Conservation (phyloP, 2,113 vertebrate species). For the Acanthochromis polyacanthus region DNA sequence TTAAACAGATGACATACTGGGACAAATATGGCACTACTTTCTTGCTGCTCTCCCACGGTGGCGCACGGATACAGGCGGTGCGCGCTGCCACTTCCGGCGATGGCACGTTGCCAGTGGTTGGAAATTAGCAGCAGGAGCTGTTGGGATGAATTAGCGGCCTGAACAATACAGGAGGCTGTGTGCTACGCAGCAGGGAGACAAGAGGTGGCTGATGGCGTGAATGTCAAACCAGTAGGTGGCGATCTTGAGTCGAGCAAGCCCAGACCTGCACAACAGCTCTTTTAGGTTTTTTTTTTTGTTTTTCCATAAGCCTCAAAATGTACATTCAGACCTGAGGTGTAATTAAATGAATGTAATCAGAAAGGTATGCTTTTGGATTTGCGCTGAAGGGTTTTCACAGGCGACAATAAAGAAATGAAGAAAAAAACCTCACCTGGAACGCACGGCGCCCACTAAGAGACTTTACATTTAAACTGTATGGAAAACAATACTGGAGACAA, state of each 20-base stretch:
- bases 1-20: constrained; percentile 81
- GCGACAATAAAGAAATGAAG: neutral
- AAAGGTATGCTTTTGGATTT: constrained; percentile 24
- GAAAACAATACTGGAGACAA: constrained; percentile 41
- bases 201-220: constrained; percentile 1
- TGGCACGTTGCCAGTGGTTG: constrained; percentile 70
- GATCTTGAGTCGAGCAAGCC: constrained; percentile 63
- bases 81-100: constrained; percentile 65
- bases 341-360: constrained; percentile 6
- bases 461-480: constrained; percentile 28
- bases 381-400: constrained; percentile 21
- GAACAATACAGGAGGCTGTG: constrained; percentile 73
- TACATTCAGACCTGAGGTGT: constrained; percentile 16
- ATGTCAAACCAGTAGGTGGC: constrained; percentile 73
- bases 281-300: constrained; percentile 7
- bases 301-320: constrained; percentile 21
- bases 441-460: constrained; percentile 4
- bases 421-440: constrained; percentile 10
- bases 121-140: constrained; percentile 77
- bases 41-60: constrained; percentile 76
- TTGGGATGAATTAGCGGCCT: constrained; percentile 70
- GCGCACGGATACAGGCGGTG: constrained; percentile 76
- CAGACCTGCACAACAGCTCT: constrained; percentile 13
- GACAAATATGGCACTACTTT: constrained; percentile 82
- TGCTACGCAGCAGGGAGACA: constrained; percentile 58